Evolutionary conservation across 2,888 invertebrate species (phyloP).

Genomic region (Troides oblongomaculatus): DNA sequence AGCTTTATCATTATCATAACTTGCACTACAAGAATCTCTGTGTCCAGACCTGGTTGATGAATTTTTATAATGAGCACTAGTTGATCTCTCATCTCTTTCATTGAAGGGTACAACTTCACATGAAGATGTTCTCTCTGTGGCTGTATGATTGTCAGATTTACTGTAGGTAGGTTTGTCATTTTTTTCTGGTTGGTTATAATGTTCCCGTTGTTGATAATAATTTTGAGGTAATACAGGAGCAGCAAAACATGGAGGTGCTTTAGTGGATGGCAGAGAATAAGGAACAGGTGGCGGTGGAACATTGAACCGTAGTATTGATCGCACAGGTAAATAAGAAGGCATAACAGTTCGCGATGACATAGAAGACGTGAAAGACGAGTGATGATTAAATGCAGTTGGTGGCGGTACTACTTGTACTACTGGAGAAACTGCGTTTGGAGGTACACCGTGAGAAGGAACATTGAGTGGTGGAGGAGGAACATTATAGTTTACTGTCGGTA

Average conservation of each 20-base stretch:
- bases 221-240: slow-evolving; percentile 33
- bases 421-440: slow-evolving; percentile 35
- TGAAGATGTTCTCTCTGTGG: slow-evolving; percentile 13
- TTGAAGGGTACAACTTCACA: background rate
- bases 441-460: slow-evolving; percentile 53
- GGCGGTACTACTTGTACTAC: slow-evolving; percentile 35
- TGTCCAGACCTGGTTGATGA: slow-evolving; percentile 37
- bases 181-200: slow-evolving; percentile 23
- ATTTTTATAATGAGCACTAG: slow-evolving; percentile 9
- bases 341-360: slow-evolving; percentile 35
- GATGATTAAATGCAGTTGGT: slow-evolving; percentile 42
- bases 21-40: slow-evolving; percentile 40
- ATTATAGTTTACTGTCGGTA: slow-evolving; percentile 57
- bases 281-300: slow-evolving; percentile 40
- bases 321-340: slow-evolving; percentile 36
- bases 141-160: slow-evolving; percentile 28
- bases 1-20: slow-evolving; percentile 23
- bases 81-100: slow-evolving; percentile 8
- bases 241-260: slow-evolving; percentile 34
- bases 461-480: slow-evolving; percentile 59
- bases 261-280: slow-evolving; percentile 34
- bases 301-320: slow-evolving; percentile 34
- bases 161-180: slow-evolving; percentile 5
- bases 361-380: slow-evolving; percentile 41
- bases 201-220: slow-evolving; percentile 34